Conservation (phyloP, 2,113 vertebrate species). For the Phyllopteryx taeniolatus region DNA sequence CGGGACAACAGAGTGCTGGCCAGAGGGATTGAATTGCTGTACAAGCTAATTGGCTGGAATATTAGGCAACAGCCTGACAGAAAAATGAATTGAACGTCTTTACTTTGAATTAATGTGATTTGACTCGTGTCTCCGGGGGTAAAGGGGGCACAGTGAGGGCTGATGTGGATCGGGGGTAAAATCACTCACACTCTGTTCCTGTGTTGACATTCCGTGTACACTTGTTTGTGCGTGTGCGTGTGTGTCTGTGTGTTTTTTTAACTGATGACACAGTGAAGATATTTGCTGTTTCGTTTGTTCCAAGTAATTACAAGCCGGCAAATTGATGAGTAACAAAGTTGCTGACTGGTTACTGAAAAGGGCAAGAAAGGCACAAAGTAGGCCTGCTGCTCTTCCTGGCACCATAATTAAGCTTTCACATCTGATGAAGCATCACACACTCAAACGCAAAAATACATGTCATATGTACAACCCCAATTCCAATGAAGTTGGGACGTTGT, state of each 20-base stretch:
- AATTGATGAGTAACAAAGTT: conserved; percentile 38
- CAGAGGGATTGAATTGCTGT: conserved; percentile 38
- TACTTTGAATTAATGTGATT: conserved; percentile 57
- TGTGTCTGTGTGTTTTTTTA: conserved; percentile 18
- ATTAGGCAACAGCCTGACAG: conserved; percentile 42
- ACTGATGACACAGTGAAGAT: conserved; percentile 30
- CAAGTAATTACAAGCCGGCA: conserved; percentile 46
- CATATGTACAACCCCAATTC: conserved; percentile 18
- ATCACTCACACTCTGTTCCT: conserved; percentile 38
- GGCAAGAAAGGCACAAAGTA: conserved; percentile 30
- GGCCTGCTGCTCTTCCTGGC: conserved; percentile 36
- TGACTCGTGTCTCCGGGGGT: conserved; percentile 49
- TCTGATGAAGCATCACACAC: conserved; percentile 39
- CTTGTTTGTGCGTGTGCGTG: conserved; percentile 7
- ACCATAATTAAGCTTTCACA: conserved; percentile 46
- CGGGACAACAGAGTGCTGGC: conserved; percentile 21
- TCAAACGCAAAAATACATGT: conserved; percentile 29
- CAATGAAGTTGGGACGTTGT: too few species aligned
- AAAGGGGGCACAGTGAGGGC: conserved; percentile 18
- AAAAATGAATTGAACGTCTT: conserved; percentile 54
- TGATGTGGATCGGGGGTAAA: conserved; percentile 22
- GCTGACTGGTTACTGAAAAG: conserved; percentile 11
- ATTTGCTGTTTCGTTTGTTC: conserved; percentile 13
- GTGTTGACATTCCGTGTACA: conserved; percentile 31
- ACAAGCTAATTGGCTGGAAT: conserved; percentile 45